A percentile compares a stretch with the other conserved stretches of the same genome.
Evolutionary conservation across 2,797 vertebrate species (phyloP).

Genomic region (Numenius phaeopus): DNA sequence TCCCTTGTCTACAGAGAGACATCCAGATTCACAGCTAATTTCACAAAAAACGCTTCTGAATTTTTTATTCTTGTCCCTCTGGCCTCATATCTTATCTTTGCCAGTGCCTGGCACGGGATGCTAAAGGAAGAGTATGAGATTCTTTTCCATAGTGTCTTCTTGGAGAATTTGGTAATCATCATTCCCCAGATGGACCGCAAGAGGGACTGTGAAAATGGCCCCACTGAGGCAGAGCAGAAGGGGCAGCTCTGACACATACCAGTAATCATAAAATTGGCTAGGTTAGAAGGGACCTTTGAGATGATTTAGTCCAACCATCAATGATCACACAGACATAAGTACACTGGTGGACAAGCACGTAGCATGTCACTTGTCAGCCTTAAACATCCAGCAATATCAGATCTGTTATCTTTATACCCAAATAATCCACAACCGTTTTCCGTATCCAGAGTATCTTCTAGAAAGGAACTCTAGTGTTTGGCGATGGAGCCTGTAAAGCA

Average conservation of each 20-base stretch:
- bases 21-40: background rate
- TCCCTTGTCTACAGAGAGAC: background rate
- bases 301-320: too few relatives aligned
- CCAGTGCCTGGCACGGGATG: background rate
- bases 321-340: background rate
- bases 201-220: background rate
- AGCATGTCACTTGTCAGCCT: background rate
- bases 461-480: background rate
- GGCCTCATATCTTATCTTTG: background rate
- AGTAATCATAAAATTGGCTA: too few relatives aligned
- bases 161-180: background rate
- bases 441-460: background rate
- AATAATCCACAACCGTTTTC: background rate
- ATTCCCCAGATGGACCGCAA: background rate
- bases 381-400: background rate
- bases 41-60: background rate
- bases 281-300: too few relatives aligned
- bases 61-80: background rate
- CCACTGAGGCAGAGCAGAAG: background rate
- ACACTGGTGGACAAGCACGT: background rate
- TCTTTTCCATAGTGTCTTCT: background rate
- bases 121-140: background rate
- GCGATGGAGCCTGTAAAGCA: background rate
- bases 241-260: accelerated
- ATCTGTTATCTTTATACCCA: background rate